Conservation (phyloP, 2,797 vertebrate species). For the Pangasius macronema region DNA sequence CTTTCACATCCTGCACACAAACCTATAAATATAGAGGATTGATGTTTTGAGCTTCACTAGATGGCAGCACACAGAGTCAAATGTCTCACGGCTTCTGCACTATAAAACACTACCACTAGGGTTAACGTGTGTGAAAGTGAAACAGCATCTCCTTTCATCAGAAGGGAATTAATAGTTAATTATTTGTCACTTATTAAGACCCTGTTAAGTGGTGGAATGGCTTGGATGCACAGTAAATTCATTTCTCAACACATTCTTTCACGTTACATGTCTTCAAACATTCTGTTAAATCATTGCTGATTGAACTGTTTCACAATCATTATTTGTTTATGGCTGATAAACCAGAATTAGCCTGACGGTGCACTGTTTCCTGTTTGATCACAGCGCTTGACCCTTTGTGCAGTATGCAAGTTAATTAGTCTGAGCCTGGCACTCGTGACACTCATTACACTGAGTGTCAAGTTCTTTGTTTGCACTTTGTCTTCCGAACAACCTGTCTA, state of each 20-base stretch:
- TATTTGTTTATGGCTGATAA: not conserved
- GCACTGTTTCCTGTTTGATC: not conserved
- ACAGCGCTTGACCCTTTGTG: not conserved
- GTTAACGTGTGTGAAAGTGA: not conserved
- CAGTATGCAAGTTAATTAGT: conserved; percentile 17
- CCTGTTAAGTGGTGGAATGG: not conserved
- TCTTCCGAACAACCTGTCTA: not conserved
- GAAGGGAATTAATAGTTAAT: not conserved
- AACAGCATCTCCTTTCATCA: not conserved
- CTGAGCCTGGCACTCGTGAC: not conserved
- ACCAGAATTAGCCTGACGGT: not conserved
- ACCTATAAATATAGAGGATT: not conserved
- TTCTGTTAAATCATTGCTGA: not conserved
- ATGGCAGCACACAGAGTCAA: conserved; percentile 72
- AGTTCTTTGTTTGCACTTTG: not conserved
- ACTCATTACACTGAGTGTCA: conserved; percentile 8
- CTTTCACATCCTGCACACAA: not conserved
- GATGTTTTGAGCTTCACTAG: conserved; percentile 68
- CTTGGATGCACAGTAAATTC: not conserved
- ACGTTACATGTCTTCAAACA: not conserved
- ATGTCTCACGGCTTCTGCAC: not conserved
- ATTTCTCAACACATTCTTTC: not conserved
- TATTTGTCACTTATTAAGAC: too few relatives aligned
- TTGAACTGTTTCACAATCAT: not conserved
- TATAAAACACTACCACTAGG: conserved; percentile 4